A percentile compares a stretch with the other conserved stretches of the same genome.
phyloP scores from a whole-genome alignment of 2,888 invertebrate species.

The Acleris holmiana region DNA sequence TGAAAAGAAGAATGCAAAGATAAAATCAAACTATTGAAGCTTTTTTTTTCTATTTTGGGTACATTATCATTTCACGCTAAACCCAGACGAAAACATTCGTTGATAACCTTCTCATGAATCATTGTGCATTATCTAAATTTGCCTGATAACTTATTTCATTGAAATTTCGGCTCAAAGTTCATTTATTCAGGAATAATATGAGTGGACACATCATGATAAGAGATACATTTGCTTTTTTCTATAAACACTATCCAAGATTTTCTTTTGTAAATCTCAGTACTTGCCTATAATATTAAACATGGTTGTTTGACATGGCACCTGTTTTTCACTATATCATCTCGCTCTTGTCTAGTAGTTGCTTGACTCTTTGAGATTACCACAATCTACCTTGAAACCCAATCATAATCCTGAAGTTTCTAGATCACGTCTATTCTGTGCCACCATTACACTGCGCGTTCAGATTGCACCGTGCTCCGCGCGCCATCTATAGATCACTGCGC shows the following conservation, averaged over 20 bases:
- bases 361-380: not conserved
- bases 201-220: no score
- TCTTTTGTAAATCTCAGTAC: no score
- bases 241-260: no score
- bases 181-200: no score
- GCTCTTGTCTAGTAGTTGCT: not conserved
- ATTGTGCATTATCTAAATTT: conserved; percentile 14
- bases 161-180: not conserved
- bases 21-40: no score
- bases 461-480: conserved; percentile 60
- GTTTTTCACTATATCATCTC: no score
- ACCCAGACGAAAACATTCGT: conserved; percentile 11
- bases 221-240: no score
- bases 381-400: not conserved
- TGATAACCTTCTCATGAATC: conserved; percentile 26
- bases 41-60: no score
- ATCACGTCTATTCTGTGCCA: conserved; percentile 52
- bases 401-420: conserved; percentile 15
- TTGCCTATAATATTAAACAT: no score
- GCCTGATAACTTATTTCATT: conserved; percentile 12
- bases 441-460: conserved; percentile 59
- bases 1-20: no score
- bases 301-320: no score
- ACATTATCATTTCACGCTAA: not conserved
- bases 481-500: conserved; percentile 75